Evolutionary conservation across 2,888 invertebrate species (phyloP), one percentile per base, ranked within the genome.

Genomic region (Noctua janthe): DNA sequence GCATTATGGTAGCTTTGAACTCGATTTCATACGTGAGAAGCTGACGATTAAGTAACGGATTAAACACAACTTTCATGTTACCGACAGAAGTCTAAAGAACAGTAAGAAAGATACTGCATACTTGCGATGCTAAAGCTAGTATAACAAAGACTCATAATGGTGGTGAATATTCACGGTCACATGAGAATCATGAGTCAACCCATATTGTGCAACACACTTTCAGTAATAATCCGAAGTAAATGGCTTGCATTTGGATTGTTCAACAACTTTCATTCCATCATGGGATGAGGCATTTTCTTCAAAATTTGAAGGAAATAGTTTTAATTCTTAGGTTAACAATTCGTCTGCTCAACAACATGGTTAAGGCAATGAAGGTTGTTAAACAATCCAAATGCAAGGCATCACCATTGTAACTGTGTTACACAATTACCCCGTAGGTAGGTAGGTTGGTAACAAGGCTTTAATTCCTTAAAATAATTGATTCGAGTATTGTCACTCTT

Each of bases 1-100:
- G 43, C 56, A 39, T 71, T 64, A 73, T 71, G 39, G n/a, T 23
- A 71, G 51, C 69, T 82, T 73, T 85, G 59, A 49, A 76, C 62
- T 71, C 47, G 35, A 83, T 86, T 84, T 74, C 73, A 67, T 43
- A 74, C 49, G 70, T 64, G 23, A 86, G 83, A 86, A 73, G 13
- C 43, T 29, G 13, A 43, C 15, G 23, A 72, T 76, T 76, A 73
- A 71, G 29, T 15, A 64, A 72, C n/a, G 54, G 82, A 84, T 82
- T 82, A 64, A 76, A 71, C 2, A 1, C 51, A 51, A 72, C 72
- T 82, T 82, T 85, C n/a, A 80, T 43, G 49, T 73, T 70, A 35
- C 85, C 73, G 84, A 4, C 69, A n/a, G 15, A 51, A 62, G 39
- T 51, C 15, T 15, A 51, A 74, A 69, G 29, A 51, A 7, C 11